Evolutionary conservation across 2,113 vertebrate genomes (phyloP), one percentile per base, ranked within the genome.

Genomic region (Nestor notabilis): DNA sequence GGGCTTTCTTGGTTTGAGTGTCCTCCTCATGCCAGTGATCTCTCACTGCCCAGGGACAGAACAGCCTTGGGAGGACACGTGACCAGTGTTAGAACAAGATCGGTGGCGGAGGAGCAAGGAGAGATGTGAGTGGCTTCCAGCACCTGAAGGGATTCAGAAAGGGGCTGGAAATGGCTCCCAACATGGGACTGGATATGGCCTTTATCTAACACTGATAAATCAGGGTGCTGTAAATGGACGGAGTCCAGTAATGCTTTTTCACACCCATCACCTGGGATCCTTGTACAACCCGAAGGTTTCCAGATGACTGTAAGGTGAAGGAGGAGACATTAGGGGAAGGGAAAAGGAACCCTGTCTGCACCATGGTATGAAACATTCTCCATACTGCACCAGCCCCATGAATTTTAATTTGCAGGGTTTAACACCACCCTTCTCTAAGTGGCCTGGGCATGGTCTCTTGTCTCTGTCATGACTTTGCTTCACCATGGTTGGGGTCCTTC

Each of bases 401-500:
- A 95, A 93, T 91, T 95, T 94, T 95, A 41, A 89, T 92, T 87
- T 69, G 53, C 3, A 0, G 70, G 29, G 43, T 86, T 93, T 74
- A 89, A 49, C 23, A 13, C 28, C 8, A 3, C 58, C 74, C 87
- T 91, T 91, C 86, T 90, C 74, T 83, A 58, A 87, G 76, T 41
- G 70, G 90, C 80, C 70, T 72, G 81, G 72, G 81, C 93, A 94
- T 4, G 6, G 53, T 89, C 81, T 81, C 43, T 90, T 55, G 80
- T 90, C 85, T 90, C 94, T 78, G 63, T 90, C 21, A 1, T 77
- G 76, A 92, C 69, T 95, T 89, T 47, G 60, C 77, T 72, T 93
- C 23, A 23, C 82, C 7, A 0, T 92, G 89, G 33, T 55, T 83
- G 82, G 27, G 52, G 35, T 94, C 68, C 70, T 96, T 60, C 84